Evolutionary conservation across 2,797 vertebrate species (phyloP).

Genomic region (Bryconaethiops microstoma): DNA sequence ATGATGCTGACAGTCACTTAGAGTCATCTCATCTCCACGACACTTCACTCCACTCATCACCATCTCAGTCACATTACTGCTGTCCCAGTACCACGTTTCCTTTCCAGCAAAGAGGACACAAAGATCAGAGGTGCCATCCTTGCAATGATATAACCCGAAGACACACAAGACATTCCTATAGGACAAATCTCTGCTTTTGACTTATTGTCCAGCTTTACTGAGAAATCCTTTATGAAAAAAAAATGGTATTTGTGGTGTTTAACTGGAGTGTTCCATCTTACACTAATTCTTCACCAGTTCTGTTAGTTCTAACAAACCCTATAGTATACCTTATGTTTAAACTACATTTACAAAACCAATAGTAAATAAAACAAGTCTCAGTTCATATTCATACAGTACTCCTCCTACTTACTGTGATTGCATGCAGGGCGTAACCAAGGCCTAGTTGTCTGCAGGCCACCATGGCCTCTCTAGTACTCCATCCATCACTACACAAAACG

Average conservation of each 20-base stretch:
- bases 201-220: neutral
- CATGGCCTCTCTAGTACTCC: slow-evolving; percentile 89
- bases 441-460: slow-evolving; percentile 88
- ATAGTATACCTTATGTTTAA: neutral
- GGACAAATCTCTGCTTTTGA: neutral
- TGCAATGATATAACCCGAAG: neutral
- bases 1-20: slow-evolving; percentile 90
- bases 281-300: neutral
- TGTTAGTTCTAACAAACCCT: neutral
- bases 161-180: neutral
- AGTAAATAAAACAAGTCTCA: neutral
- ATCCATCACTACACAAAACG: slow-evolving; percentile 86
- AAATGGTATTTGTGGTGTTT: neutral
- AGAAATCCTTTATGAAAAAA: neutral
- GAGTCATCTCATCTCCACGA: slow-evolving; percentile 84
- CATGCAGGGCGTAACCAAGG: slow-evolving; percentile 86
- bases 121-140: neutral
- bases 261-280: neutral
- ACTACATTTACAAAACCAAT: neutral
- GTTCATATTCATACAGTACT: neutral
- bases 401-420: slow-evolving; percentile 82
- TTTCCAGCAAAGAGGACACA: slow-evolving; percentile 63
- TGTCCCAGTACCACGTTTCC: slow-evolving; percentile 99
- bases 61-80: slow-evolving; percentile 91
- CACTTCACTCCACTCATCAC: slow-evolving; percentile 93